Percentiles rank a stretch among this genome's conserved stretches.
These are phyloP conservation scores for Adelges cooleyi DNA, from an alignment of 1,140 invertebrate genomes.

Conservation along the genomic window DNA sequence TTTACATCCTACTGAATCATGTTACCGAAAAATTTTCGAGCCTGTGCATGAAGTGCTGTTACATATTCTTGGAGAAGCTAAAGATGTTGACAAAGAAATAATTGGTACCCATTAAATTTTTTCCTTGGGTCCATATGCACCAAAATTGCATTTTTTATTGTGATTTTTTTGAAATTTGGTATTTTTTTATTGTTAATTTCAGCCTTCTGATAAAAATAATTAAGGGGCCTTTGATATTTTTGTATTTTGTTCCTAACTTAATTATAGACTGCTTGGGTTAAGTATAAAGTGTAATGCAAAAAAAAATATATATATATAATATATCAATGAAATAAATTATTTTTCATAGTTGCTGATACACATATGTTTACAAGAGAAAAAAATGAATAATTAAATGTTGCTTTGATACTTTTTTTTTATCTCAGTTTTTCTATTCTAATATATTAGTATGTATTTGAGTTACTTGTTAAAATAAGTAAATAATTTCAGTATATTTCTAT, in stretches of 20 bases:
- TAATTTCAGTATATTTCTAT: too few species aligned
- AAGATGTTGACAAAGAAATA: conserved; percentile 56
- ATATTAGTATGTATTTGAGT: too few species aligned
- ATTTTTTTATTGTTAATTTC: conserved; percentile 6
- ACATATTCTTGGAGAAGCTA: conserved; percentile 56
- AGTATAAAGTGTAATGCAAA: too few species aligned
- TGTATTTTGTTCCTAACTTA: conserved; percentile 17
- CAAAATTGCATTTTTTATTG: not conserved
- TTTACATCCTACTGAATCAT: conserved; percentile 67
- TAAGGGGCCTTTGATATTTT: conserved; percentile 6
- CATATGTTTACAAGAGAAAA: too few species aligned
- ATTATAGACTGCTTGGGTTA: conserved; percentile 10
- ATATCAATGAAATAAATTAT: too few species aligned
- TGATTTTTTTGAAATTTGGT: not conserved
- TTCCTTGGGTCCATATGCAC: not conserved
- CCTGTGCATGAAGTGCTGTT: conserved; percentile 62
- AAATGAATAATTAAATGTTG: too few species aligned
- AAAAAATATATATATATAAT: too few species aligned
- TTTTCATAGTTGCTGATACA: too few species aligned
- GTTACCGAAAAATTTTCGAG: conserved; percentile 71
- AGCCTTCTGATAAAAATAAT: not conserved
- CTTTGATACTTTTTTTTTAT: too few species aligned
- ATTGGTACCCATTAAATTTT: conserved; percentile 52
- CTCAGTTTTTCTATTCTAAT: too few species aligned
- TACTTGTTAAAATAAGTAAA: too few species aligned